phyloP scores from a whole-genome alignment of 2,888 invertebrate genomes.

The Hipparchia semele region DNA sequence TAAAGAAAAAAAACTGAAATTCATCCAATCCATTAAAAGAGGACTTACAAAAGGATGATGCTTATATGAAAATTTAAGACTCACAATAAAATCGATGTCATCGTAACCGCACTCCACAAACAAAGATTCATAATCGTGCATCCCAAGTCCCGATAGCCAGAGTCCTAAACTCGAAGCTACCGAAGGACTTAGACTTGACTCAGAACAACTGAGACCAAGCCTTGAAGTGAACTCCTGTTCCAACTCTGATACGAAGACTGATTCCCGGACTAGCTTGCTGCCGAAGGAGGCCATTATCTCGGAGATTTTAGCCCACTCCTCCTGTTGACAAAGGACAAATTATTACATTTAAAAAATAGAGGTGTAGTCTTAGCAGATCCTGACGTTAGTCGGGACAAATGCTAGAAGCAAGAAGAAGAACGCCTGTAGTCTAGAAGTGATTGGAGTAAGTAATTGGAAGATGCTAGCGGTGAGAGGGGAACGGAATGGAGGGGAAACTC shows the following conservation, averaged over 20 bases:
- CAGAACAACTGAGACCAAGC: slow-evolving; percentile 84
- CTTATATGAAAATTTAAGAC: slow-evolving; percentile 55
- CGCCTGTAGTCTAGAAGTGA: too few relatives aligned
- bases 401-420: too few relatives aligned
- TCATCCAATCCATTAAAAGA: neutral
- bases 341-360: neutral
- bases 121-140: slow-evolving; percentile 92
- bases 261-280: slow-evolving; percentile 90
- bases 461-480: too few relatives aligned
- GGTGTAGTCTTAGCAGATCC: too few relatives aligned
- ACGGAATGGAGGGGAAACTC: too few relatives aligned
- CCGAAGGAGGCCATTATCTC: slow-evolving; percentile 98
- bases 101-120: slow-evolving; percentile 95
- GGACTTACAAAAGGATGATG: neutral
- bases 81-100: slow-evolving; percentile 95
- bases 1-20: neutral
- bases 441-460: too few relatives aligned
- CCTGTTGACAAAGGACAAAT: slow-evolving; percentile 74
- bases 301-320: slow-evolving; percentile 98
- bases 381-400: neutral
- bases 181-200: slow-evolving; percentile 84
- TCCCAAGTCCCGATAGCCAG: slow-evolving; percentile 90
- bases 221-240: slow-evolving; percentile 91
- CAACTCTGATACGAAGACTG: slow-evolving; percentile 89
- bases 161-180: slow-evolving; percentile 87